phyloP scores from a whole-genome alignment of 37 sponge, comb jelly and placozoan genomes.

The Bolinopsis microptera region DNA sequence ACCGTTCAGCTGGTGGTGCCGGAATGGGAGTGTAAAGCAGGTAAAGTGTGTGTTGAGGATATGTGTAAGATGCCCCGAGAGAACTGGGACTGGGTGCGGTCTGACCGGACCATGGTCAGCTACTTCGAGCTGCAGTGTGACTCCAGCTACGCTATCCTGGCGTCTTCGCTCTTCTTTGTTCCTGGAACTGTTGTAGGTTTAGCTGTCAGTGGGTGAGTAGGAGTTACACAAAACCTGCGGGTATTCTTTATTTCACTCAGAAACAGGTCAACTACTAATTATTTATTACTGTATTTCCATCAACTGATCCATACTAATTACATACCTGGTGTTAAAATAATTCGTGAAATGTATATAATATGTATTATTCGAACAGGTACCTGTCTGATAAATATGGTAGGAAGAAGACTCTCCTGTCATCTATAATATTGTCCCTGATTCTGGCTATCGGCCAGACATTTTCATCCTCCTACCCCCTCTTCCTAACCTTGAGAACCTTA shows the following conservation, averaged over 20 bases:
- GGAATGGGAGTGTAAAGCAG: not conserved
- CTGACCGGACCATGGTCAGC: constrained; percentile 7
- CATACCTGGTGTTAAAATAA: too few relatives aligned
- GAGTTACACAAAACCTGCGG: too few relatives aligned
- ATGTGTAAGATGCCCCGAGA: not conserved
- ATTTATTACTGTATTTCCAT: too few relatives aligned
- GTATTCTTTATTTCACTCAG: too few relatives aligned
- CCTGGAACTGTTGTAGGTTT: constrained; percentile 10
- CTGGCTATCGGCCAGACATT: not conserved
- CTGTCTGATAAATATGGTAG: not conserved
- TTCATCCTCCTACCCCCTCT: not conserved
- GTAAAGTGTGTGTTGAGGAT: not conserved
- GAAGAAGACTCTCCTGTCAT: not conserved
- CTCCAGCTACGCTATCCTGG: not conserved
- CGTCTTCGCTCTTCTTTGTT: not conserved
- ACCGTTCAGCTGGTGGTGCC: not conserved
- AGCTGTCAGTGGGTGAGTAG: constrained; percentile 20
- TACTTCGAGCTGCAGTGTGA: constrained; percentile 5
- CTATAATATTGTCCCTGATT: not conserved
- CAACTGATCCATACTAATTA: too few relatives aligned
- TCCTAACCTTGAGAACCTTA: not conserved
- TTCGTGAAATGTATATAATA: too few relatives aligned
- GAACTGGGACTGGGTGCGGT: not conserved
- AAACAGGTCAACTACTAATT: too few relatives aligned
- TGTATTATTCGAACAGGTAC: too few relatives aligned